These are phyloP conservation scores for Graphium colonna DNA, from an alignment of 2,888 invertebrate genomes.

Conservation along the genomic window DNA sequence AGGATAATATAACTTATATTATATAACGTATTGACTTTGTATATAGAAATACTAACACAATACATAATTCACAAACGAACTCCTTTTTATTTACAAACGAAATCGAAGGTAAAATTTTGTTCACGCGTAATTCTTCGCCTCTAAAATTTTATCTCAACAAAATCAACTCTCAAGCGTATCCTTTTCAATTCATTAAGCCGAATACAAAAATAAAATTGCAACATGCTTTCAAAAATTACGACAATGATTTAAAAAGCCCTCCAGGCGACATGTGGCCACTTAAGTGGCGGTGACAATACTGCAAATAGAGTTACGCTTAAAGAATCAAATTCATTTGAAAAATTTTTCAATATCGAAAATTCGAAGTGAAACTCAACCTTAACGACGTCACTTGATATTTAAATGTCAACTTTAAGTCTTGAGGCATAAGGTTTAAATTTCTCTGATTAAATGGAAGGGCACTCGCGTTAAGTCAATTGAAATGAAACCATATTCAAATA, in stretches of 20 bases:
- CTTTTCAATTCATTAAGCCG: conserved; percentile 25
- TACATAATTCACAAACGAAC: too few relatives aligned
- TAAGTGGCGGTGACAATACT: conserved; percentile 78
- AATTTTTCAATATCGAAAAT: conserved; percentile 31
- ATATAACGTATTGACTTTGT: too few relatives aligned
- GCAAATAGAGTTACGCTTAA: conserved; percentile 76
- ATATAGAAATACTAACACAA: too few relatives aligned
- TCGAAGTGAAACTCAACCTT: conserved; percentile 36
- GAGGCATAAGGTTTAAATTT: neutral
- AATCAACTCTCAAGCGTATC: neutral
- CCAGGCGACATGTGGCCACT: conserved; percentile 75
- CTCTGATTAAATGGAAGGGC: conserved; percentile 4
- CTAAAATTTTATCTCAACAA: too few relatives aligned
- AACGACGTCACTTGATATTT: conserved; percentile 24
- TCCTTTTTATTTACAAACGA: too few relatives aligned
- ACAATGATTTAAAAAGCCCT: conserved; percentile 69
- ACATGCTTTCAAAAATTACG: conserved; percentile 43
- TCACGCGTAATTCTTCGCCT: too few relatives aligned
- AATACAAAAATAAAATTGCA: conserved; percentile 41
- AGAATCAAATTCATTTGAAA: conserved; percentile 60
- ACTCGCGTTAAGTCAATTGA: conserved; percentile 59
- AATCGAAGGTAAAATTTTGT: too few relatives aligned
- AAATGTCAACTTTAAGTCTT: neutral
- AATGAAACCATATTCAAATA: conserved; percentile 76
- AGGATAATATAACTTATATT: too few relatives aligned